These are phyloP conservation scores for Drosophila guanche DNA, from an alignment of 1,140 invertebrate genomes.

Conservation along the genomic window DNA sequence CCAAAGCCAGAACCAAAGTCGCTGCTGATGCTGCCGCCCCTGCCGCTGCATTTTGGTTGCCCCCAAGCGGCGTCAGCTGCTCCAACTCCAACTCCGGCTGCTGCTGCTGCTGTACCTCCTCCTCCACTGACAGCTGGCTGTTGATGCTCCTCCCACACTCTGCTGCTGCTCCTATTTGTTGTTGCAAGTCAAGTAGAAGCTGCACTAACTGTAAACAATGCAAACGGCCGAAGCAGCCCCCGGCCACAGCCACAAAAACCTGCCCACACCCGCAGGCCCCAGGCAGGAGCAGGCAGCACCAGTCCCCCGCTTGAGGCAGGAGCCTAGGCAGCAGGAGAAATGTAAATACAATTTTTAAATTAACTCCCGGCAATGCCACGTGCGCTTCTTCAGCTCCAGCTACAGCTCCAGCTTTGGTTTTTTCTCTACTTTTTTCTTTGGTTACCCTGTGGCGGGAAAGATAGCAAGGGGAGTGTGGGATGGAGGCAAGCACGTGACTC, in stretches of 20 bases:
- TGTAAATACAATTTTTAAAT: conserved; percentile 78
- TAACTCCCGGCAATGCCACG: conserved; percentile 65
- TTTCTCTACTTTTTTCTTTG: too few relatives aligned
- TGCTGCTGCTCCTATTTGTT: conserved; percentile 35
- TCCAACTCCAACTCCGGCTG: not conserved
- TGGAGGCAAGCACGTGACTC: too few relatives aligned
- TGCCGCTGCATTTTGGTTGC: conserved; percentile 5
- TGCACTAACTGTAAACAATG: conserved; percentile 77
- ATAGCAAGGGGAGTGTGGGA: too few relatives aligned
- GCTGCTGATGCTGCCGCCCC: conserved; percentile 17
- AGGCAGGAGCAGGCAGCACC: too few relatives aligned
- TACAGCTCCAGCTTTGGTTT: too few relatives aligned
- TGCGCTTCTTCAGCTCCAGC: conserved; percentile 11
- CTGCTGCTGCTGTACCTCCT: not conserved
- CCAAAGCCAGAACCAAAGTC: conserved; percentile 46
- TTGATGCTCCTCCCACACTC: too few relatives aligned
- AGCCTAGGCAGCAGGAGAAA: conserved; percentile 57
- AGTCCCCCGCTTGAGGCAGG: not conserved
- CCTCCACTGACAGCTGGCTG: too few relatives aligned
- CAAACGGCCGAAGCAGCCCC: conserved; percentile 34
- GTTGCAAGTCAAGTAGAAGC: conserved; percentile 74
- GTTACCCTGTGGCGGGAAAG: too few relatives aligned
- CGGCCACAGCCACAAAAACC: conserved; percentile 10
- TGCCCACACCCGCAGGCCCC: conserved; percentile 4
- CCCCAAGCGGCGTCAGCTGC: conserved; percentile 63